Evolutionary conservation across 2,113 vertebrate species (phyloP).

Genomic region (Amblyornis subalaris): DNA sequence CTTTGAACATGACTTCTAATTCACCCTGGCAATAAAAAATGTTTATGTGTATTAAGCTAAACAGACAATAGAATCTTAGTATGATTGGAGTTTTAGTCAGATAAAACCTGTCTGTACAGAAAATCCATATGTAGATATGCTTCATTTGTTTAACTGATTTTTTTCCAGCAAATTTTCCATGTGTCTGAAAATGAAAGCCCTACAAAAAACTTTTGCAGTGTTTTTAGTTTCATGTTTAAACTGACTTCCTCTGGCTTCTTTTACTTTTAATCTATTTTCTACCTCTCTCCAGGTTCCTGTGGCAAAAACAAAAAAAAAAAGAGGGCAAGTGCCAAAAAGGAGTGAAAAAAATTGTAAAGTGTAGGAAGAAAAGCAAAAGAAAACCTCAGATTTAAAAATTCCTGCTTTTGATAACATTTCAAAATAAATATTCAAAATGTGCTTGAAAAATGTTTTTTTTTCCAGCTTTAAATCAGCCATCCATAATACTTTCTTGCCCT

Average conservation of each 20-base stretch:
- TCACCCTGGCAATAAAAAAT: background rate
- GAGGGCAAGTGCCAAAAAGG: background rate
- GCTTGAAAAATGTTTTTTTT: background rate
- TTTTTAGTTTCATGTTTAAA: constrained; percentile 1
- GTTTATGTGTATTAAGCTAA: background rate
- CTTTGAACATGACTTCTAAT: background rate
- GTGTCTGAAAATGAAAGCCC: background rate
- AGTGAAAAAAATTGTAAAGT: background rate
- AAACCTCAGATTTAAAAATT: background rate
- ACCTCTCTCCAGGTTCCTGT: background rate
- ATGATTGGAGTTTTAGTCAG: background rate
- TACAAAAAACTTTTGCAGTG: background rate
- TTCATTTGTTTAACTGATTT: background rate
- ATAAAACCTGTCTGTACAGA: background rate
- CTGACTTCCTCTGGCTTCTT: background rate
- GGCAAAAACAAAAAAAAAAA: background rate
- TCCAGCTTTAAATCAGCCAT: background rate
- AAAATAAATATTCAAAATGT: background rate
- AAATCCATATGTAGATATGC: background rate
- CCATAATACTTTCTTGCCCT: background rate
- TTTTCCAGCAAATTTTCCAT: background rate
- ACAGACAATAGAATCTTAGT: background rate
- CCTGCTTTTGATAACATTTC: background rate
- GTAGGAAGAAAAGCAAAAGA: background rate
- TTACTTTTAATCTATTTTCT: background rate